These are phyloP conservation scores for Ectemnius lituratus DNA, from an alignment of 2,888 invertebrate species.

Conservation along the genomic window DNA sequence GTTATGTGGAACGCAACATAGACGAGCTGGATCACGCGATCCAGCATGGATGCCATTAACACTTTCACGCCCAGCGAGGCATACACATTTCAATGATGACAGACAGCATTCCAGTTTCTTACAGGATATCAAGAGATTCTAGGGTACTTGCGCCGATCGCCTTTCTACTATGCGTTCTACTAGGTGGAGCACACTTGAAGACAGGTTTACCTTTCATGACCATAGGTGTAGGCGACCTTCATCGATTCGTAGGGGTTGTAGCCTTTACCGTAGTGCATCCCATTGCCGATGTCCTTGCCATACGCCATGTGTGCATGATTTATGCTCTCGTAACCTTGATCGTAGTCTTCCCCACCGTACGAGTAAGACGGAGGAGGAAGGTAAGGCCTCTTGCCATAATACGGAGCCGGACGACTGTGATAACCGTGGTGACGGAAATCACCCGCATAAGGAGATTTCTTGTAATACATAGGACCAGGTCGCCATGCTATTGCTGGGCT, in stretches of 20 bases:
- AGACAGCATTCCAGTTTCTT: neutral
- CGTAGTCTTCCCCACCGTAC: slow-evolving; percentile 68
- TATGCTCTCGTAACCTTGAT: slow-evolving; percentile 62
- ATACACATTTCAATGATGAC: neutral
- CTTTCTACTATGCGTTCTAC: neutral
- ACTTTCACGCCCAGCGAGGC: slow-evolving; percentile 5
- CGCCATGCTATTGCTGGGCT: slow-evolving; percentile 57
- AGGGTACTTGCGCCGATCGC: neutral
- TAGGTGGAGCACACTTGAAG: neutral
- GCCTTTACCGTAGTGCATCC: slow-evolving; percentile 66
- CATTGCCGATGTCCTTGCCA: slow-evolving; percentile 66
- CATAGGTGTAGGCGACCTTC: slow-evolving; percentile 52
- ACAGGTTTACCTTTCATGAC: slow-evolving; percentile 45
- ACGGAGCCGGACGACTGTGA: slow-evolving; percentile 20
- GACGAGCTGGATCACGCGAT: neutral
- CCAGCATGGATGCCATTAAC: neutral
- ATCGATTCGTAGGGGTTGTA: slow-evolving; percentile 69
- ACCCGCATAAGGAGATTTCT: slow-evolving; percentile 42
- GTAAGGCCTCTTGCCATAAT: slow-evolving; percentile 27
- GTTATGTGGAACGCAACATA: neutral
- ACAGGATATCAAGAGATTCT: neutral
- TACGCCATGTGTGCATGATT: slow-evolving; percentile 67
- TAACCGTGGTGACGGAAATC: slow-evolving; percentile 29
- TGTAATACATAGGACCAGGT: slow-evolving; percentile 29
- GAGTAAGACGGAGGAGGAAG: slow-evolving; percentile 43